A percentile compares a stretch with the other conserved stretches of the same genome.
Conservation (phyloP, 2,888 invertebrate genomes). For the Hydroisotoma schaefferi region DNA sequence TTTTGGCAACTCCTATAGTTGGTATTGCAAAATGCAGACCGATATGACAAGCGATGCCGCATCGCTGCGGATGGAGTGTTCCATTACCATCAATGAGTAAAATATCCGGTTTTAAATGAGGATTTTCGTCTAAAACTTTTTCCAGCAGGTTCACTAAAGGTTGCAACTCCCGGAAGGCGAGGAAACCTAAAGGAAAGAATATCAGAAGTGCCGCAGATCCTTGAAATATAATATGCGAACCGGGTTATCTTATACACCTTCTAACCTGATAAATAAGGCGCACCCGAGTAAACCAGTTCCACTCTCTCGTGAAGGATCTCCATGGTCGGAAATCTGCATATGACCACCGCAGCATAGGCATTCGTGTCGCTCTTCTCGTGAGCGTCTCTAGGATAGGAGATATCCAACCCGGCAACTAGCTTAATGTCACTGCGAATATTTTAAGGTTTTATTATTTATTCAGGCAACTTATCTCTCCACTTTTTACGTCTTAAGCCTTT, state of each 20-base stretch:
- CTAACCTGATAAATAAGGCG: constrained; percentile 52
- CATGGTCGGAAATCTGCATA: constrained; percentile 41
- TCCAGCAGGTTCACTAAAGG: constrained; percentile 49
- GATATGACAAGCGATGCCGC: constrained; percentile 54
- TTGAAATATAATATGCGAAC: background rate
- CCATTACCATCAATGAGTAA: constrained; percentile 55
- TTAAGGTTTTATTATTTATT: too few species aligned
- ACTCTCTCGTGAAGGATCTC: constrained; percentile 35
- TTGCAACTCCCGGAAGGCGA: constrained; percentile 53
- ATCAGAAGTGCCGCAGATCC: too few species aligned
- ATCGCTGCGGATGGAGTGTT: constrained; percentile 52
- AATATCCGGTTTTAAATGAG: constrained; percentile 52
- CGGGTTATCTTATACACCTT: background rate
- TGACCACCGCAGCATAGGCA: constrained; percentile 34
- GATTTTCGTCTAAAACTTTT: constrained; percentile 48
- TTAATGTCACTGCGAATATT: constrained; percentile 37
- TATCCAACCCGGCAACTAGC: constrained; percentile 42
- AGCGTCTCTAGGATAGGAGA: constrained; percentile 32
- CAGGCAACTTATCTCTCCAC: too few species aligned
- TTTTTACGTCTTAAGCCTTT: too few species aligned
- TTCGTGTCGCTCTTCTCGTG: constrained; percentile 23
- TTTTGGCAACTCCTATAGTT: constrained; percentile 54
- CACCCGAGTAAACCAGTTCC: constrained; percentile 46
- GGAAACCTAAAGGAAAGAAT: constrained; percentile 50
- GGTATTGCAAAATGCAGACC: constrained; percentile 52